These are phyloP conservation scores for Mythimna lalbum DNA, from an alignment of 2,888 invertebrate species.

Conservation along the genomic window DNA sequence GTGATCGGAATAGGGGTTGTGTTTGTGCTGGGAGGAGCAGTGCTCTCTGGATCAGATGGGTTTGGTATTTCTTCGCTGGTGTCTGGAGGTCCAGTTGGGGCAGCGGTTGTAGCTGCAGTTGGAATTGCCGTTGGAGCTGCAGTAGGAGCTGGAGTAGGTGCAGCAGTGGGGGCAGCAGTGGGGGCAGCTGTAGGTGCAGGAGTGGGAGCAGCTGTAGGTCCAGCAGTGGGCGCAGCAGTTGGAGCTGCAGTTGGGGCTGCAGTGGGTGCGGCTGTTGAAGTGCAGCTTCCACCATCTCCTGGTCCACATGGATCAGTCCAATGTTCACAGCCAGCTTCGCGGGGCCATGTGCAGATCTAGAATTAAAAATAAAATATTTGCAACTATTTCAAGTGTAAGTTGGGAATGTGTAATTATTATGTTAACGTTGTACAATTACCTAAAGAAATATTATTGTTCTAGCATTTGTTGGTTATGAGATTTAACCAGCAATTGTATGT, in stretches of 20 bases:
- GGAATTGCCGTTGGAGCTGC: background rate
- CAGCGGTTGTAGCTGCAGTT: background rate
- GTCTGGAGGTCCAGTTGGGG: background rate
- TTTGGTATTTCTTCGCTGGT: background rate
- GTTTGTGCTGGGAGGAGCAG: background rate
- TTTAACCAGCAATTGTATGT: no score
- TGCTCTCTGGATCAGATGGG: background rate
- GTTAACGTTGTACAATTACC: no score
- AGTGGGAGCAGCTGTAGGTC: background rate
- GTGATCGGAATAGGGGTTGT: background rate
- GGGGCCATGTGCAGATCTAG: constrained; percentile 1
- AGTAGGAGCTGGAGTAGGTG: background rate
- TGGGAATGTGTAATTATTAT: no score
- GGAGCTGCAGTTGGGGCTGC: background rate
- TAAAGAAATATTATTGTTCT: no score
- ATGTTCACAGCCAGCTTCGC: constrained; percentile 7
- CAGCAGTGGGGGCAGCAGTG: background rate
- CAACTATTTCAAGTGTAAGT: no score
- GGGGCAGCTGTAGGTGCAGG: background rate
- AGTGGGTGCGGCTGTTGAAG: background rate
- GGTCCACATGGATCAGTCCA: background rate
- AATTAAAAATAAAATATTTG: background rate
- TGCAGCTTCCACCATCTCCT: background rate
- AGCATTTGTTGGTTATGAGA: no score
- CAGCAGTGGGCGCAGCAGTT: background rate